phyloP scores from a whole-genome alignment of 2,888 invertebrate species.

The Sesamia inferens region DNA sequence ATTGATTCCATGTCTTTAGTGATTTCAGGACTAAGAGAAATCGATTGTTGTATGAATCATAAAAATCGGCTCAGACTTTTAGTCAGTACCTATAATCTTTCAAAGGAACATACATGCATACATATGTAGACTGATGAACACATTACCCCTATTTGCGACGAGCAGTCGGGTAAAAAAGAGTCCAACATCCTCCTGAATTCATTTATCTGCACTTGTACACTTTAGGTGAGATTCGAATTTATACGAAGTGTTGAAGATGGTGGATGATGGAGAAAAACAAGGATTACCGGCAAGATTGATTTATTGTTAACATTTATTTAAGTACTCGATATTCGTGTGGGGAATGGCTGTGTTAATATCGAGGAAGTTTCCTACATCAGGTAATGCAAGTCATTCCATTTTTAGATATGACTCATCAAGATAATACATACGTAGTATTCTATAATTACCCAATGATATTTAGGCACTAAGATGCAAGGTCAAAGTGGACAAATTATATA shows the following conservation, averaged over 20 bases:
- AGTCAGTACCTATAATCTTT: too few relatives aligned
- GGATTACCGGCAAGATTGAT: background rate
- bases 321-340: background rate
- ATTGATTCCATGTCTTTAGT: too few relatives aligned
- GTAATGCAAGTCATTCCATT: conserved; percentile 3
- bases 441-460: conserved; percentile 1
- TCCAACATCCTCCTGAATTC: background rate
- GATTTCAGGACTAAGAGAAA: too few relatives aligned
- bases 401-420: conserved; percentile 3
- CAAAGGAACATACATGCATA: too few relatives aligned
- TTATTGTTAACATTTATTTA: background rate
- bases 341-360: background rate
- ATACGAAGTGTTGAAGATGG: background rate
- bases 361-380: background rate
- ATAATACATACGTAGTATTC: background rate
- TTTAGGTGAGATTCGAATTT: background rate
- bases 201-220: background rate
- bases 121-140: too few relatives aligned
- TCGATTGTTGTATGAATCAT: too few relatives aligned
- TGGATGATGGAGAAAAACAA: background rate
- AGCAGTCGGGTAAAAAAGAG: too few relatives aligned
- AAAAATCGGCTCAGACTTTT: too few relatives aligned
- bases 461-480: conserved; percentile 9
- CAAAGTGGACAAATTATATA: background rate
- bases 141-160: too few relatives aligned